Evolutionary conservation across 2,888 invertebrate species (phyloP).

Genomic region (Ormia ochracea): DNA sequence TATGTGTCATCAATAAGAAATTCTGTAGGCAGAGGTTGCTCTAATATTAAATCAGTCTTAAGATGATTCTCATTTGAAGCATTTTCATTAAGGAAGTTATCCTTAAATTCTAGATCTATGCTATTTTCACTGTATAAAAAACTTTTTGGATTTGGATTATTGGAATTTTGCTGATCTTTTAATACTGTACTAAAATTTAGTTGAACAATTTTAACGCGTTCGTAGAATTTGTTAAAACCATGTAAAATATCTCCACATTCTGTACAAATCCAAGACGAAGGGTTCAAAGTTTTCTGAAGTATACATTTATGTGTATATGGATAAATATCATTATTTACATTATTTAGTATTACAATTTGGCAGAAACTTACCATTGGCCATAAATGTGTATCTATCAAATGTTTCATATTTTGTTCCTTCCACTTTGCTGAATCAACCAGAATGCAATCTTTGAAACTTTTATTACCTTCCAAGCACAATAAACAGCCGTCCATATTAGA

Average conservation of each 20-base stretch:
- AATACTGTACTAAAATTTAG: constrained; percentile 61
- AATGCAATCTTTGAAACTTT: not conserved
- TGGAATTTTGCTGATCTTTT: constrained; percentile 62
- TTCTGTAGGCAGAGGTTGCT: constrained; percentile 21
- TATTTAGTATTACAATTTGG: not conserved
- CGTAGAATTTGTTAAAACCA: constrained; percentile 68
- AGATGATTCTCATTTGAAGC: not conserved
- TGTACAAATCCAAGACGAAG: constrained; percentile 4
- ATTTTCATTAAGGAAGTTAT: not conserved
- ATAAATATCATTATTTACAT: not conserved
- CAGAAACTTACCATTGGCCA: constrained; percentile 50
- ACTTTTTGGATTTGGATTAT: not conserved
- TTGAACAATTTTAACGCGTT: constrained; percentile 65
- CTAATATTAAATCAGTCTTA: constrained; percentile 4
- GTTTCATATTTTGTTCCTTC: constrained; percentile 10
- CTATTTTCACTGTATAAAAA: not conserved
- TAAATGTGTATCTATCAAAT: constrained; percentile 39
- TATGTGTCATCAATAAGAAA: constrained; percentile 19
- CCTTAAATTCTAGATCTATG: not conserved
- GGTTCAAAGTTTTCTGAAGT: not conserved
- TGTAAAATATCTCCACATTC: not conserved
- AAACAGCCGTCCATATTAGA: constrained; percentile 37
- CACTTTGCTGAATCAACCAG: constrained; percentile 35
- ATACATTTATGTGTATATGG: not conserved
- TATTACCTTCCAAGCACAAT: constrained; percentile 22